Percentiles rank a stretch among this genome's conserved stretches.
Evolutionary conservation across 2,797 vertebrate genomes (phyloP).

Genomic region (Oophaga sylvatica): DNA sequence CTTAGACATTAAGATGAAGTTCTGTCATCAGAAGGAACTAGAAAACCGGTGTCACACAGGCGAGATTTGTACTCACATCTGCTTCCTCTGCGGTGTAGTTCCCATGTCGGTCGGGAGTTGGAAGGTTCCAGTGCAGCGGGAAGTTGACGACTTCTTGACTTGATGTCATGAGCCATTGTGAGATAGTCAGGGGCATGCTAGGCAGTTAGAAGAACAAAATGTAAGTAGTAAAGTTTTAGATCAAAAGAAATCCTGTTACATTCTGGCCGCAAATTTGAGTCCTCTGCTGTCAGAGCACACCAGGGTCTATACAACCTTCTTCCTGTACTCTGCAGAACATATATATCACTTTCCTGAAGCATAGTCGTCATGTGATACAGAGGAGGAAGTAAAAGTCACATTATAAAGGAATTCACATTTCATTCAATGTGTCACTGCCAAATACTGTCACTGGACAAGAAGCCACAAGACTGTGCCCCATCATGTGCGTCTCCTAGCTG

Average conservation of each 20-base stretch:
- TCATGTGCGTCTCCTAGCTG: not conserved
- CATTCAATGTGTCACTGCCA: slow-evolving; percentile 8
- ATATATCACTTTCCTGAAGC: not conserved
- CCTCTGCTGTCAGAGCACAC: not conserved
- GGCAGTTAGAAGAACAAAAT: not conserved
- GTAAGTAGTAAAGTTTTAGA: not conserved
- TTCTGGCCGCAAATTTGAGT: not conserved
- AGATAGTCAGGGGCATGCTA: slow-evolving; percentile 40
- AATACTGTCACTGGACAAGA: not conserved
- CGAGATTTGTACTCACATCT: slow-evolving; percentile 44
- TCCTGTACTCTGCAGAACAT: not conserved
- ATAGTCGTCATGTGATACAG: slow-evolving; percentile 26
- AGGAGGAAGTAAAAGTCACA: slow-evolving; percentile 37
- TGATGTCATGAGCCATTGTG: slow-evolving; percentile 23
- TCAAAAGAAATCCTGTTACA: not conserved
- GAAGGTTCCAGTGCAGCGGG: not conserved
- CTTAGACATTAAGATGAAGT: too few species aligned
- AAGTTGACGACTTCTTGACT: slow-evolving; percentile 8
- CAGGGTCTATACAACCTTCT: not conserved
- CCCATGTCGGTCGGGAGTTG: not conserved
- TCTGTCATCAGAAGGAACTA: too few species aligned
- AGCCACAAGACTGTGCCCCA: not conserved
- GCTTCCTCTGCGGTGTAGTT: not conserved
- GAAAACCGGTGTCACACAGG: not conserved
- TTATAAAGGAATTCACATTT: not conserved